Evolutionary conservation across 2,888 invertebrate species (phyloP).

Genomic region (Achlya flavicornis): DNA sequence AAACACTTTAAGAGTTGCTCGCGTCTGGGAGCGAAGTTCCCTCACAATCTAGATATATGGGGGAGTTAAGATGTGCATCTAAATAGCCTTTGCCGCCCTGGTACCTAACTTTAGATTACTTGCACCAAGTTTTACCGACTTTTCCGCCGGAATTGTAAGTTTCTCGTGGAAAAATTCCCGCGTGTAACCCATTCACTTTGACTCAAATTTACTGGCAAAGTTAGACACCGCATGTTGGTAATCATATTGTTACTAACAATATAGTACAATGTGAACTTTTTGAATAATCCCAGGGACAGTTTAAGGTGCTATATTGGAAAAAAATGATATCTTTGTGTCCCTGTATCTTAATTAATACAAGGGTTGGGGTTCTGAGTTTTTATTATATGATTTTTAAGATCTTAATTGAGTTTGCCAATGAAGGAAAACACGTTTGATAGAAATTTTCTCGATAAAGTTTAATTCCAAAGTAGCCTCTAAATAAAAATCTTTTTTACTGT

Average conservation of each 20-base stretch:
- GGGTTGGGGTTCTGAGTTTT: too few species aligned
- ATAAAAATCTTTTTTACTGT: too few species aligned
- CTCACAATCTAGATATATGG: slow-evolving; percentile 82
- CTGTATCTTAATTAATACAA: too few species aligned
- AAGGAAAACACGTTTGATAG: too few species aligned
- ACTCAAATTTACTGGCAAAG: slow-evolving; percentile 74
- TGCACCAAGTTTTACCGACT: slow-evolving; percentile 76
- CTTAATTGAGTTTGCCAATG: too few species aligned
- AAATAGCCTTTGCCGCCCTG: slow-evolving; percentile 80
- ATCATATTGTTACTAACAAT: slow-evolving; percentile 48
- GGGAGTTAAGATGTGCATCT: slow-evolving; percentile 83
- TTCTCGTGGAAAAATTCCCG: slow-evolving; percentile 65
- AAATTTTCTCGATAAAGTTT: too few species aligned
- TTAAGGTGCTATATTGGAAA: too few species aligned
- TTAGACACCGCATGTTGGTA: slow-evolving; percentile 50
- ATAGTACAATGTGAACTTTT: not conserved
- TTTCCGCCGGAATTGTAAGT: slow-evolving; percentile 61
- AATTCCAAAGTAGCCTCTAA: too few species aligned
- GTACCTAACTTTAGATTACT: slow-evolving; percentile 84
- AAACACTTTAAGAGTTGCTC: slow-evolving; percentile 61
- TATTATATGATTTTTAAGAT: too few species aligned
- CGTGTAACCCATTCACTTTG: slow-evolving; percentile 71
- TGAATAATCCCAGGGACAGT: not conserved
- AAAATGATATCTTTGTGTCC: too few species aligned
- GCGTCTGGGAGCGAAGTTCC: slow-evolving; percentile 54